Conservation (phyloP, 2,113 vertebrate genomes). For the Alligator sinensis region DNA sequence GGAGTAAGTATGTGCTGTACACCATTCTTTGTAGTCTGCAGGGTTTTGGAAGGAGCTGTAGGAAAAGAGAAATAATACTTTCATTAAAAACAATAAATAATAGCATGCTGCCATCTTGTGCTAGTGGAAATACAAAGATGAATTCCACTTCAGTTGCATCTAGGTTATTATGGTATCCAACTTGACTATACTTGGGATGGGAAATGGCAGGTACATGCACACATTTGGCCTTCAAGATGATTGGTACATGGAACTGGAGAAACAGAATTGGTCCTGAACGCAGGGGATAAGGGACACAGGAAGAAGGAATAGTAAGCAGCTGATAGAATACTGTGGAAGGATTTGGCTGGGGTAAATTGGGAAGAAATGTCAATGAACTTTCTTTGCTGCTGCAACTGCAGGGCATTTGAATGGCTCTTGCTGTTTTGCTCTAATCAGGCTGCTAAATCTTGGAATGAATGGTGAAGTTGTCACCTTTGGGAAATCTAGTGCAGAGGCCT, state of each 20-base stretch:
- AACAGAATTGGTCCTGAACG: background rate
- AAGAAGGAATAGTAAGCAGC: background rate
- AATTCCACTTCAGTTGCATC: background rate
- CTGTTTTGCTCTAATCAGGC: background rate
- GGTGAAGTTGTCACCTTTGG: background rate
- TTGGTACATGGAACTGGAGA: background rate
- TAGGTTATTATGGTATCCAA: background rate
- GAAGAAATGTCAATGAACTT: background rate
- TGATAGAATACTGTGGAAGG: background rate
- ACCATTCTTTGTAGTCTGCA: accelerated
- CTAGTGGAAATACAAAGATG: background rate
- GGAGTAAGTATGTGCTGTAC: background rate
- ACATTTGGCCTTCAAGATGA: background rate
- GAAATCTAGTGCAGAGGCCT: background rate
- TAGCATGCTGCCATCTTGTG: background rate
- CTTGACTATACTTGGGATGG: background rate
- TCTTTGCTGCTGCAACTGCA: background rate
- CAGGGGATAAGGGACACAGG: background rate
- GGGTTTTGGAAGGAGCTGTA: background rate
- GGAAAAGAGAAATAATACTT: background rate
- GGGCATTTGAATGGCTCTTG: background rate
- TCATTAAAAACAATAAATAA: background rate
- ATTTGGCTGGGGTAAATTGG: background rate
- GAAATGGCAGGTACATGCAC: background rate
- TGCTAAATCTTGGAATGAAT: background rate